Percentiles rank a stretch among this genome's conserved stretches.
Evolutionary conservation across 2,797 vertebrate species (phyloP).

Genomic region (Yasuhikotakia modesta): DNA sequence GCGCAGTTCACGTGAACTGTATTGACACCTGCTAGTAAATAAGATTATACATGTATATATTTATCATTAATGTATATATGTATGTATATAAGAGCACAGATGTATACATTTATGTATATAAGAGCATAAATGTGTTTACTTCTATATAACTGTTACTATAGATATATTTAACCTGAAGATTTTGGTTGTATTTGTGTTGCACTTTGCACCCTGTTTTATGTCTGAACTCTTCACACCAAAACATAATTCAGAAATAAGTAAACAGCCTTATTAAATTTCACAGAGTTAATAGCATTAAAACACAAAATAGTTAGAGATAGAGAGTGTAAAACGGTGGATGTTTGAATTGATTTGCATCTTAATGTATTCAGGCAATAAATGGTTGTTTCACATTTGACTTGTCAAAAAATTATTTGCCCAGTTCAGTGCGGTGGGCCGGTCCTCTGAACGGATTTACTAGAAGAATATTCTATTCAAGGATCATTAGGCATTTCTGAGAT

Average conservation of each 20-base stretch:
- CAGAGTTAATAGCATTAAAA: background rate
- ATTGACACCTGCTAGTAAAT: no score
- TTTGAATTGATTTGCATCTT: background rate
- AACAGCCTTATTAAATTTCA: background rate
- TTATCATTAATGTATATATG: no score
- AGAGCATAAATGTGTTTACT: background rate
- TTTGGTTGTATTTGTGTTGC: background rate
- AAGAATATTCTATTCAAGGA: conserved; percentile 46
- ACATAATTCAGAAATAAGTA: background rate
- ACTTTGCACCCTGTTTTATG: background rate
- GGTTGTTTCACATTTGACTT: conserved; percentile 30
- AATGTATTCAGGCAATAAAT: conserved; percentile 22
- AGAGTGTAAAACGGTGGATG: background rate
- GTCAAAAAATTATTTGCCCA: conserved; percentile 34
- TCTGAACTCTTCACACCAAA: background rate
- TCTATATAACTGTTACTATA: background rate
- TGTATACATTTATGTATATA: no score
- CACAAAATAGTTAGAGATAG: no score
- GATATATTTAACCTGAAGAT: background rate
- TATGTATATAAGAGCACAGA: no score
- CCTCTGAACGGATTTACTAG: conserved; percentile 36
- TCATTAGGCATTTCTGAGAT: conserved; percentile 51
- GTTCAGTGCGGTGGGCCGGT: background rate
- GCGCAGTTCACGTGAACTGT: no score
- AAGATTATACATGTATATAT: no score